Evolutionary conservation across 30 jellyfish, hydroid and myxozoan genomes (phyloP), one percentile per base, ranked within the genome.

Genomic region (Hydractinia echinata): DNA sequence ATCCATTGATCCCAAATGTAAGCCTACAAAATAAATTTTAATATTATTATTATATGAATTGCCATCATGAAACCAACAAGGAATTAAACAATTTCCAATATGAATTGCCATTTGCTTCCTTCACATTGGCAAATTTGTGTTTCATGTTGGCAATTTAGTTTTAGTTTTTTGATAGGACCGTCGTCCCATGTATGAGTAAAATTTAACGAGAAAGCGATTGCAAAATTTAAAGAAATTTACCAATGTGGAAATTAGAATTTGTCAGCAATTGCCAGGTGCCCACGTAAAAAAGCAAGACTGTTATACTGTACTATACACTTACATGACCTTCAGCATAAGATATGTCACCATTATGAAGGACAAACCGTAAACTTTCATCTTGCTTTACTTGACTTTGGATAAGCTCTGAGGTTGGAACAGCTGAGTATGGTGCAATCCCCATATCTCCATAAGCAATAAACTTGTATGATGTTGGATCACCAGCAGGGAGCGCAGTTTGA

Each of bases 1-100:
- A 83, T 84, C 95, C 95, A 91, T 72, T 87, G 94, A 18, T 91
- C 97, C 97, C 97, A 91, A 20, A 87, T 76, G 64, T 91, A 91
- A 52, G 96, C 97, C 97, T 91, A 53, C 10, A 69, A 60, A 19
- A 44, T 14, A 66, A 80, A 55, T 51, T 16, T 15, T 67, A 48
- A 10, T 67, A 13, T 67, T 13, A 11, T 2, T 58, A 16, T 58
- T 58, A 58, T 56, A 56, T 58, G 69, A 11, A 16, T 13, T 16
- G 3, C 19, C 15, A 3, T 16, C 69, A 58, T 11, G 69, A 58
- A 16, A 58, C 69, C 69, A 30, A 30, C 44, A 30, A 30, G 44
- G 44, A 30, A 30, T 30, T 30, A 30, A 30, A 30, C 44, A 30
- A 30, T 30, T 30, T 30, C 44, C 2, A 2, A 30, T 30, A 30